Evolutionary conservation across 2,888 invertebrate genomes (phyloP), one percentile per base, ranked within the genome.

Genomic region (Papilio elwesi): DNA sequence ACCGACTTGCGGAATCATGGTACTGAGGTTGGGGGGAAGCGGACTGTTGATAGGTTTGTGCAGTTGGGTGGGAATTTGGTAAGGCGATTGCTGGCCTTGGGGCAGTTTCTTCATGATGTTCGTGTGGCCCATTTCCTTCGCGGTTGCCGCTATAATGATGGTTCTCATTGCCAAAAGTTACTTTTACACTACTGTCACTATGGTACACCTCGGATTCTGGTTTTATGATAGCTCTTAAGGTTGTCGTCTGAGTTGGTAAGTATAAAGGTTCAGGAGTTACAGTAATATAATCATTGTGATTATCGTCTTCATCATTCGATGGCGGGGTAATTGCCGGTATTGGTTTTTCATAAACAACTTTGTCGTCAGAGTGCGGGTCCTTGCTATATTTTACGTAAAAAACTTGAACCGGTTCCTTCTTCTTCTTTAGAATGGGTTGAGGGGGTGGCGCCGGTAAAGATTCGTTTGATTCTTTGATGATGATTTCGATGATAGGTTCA

Each of bases 321-420:
- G 95, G 93, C 2, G 97, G 97, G 51, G 96, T 96, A 36, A 97
- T 91, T 9, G 97, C 97, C 10, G 97, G 96, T 36, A 97, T 94
- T 0, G 97, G 97, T 76, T 96, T 95, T 74, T 97, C 97, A 83
- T 97, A 96, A 68, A 97, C 95, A 12, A 97, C 95, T 78, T 96
- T 96, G 65, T 96, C 95, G 78, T 96, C 95, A 0, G 95, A 95
- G 78, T 95, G 94, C 13, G 96, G 96, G 82, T 97, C 97, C 86
- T 98, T 97, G 84, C 97, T 97, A 84, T 98, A 98, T 88, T 98
- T 98, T 0, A 98, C 98, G 83, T 98, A 98, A 85, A 97, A 98
- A 0, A 98, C 98, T 82, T 98, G 98, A 53, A 98, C 97, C 47
- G 97, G 97, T 84, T 98, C 97, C 83, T 97, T 97, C 77, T 94